These are phyloP conservation scores for Calliopum simillimum DNA, from an alignment of 2,888 invertebrate genomes.

Conservation along the genomic window DNA sequence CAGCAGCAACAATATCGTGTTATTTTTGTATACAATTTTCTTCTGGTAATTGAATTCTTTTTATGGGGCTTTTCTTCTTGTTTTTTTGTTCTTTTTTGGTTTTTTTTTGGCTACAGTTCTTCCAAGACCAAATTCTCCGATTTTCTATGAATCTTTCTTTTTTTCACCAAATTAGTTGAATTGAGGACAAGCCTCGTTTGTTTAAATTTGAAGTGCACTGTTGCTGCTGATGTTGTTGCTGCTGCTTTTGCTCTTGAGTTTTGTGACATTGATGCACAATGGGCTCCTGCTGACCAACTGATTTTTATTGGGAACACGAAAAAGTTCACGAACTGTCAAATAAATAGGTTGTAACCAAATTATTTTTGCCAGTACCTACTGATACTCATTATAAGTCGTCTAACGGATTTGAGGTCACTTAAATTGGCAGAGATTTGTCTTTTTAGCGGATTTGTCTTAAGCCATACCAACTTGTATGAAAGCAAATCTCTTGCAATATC, in stretches of 20 bases:
- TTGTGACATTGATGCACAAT: constrained; percentile 23
- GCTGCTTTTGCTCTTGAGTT: neutral
- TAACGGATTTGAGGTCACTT: neutral
- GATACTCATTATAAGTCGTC: neutral
- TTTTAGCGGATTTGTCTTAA: neutral
- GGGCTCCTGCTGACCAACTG: constrained; percentile 13
- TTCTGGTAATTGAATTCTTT: constrained; percentile 20
- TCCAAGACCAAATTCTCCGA: neutral
- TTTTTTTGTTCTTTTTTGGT: too few species aligned
- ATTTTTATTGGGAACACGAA: constrained; percentile 12
- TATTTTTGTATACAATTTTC: constrained; percentile 10
- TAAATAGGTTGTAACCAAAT: constrained; percentile 18
- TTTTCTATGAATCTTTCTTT: constrained; percentile 9
- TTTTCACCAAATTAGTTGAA: constrained; percentile 23
- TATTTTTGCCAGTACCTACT: neutral
- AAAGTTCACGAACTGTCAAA: constrained; percentile 23
- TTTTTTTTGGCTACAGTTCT: constrained; percentile 17
- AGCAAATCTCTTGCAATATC: too few species aligned
- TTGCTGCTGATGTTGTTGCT: constrained; percentile 3
- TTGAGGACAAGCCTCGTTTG: constrained; percentile 17
- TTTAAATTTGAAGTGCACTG: neutral
- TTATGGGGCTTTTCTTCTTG: neutral
- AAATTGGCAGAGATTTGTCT: neutral
- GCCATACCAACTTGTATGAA: too few species aligned
- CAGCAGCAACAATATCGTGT: constrained; percentile 8